These are phyloP conservation scores for Agrochola macilenta DNA, from an alignment of 2,888 invertebrate species.

Conservation along the genomic window DNA sequence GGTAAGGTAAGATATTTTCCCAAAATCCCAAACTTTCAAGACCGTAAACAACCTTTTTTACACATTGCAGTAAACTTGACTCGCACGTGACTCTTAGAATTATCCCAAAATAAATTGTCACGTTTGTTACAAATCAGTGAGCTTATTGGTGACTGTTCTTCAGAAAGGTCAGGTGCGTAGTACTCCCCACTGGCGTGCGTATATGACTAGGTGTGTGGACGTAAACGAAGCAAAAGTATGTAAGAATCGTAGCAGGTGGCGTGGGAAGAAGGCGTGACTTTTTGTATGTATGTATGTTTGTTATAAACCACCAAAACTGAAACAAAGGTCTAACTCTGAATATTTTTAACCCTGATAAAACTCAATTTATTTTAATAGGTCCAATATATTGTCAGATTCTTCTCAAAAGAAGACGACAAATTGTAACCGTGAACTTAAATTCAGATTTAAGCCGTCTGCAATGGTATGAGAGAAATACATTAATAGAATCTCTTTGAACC, in stretches of 20 bases:
- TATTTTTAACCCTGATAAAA: conserved; percentile 1
- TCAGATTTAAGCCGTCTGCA: conserved; percentile 6
- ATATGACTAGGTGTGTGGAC: too few species aligned
- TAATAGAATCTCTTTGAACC: conserved; percentile 41
- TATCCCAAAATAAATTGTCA: conserved; percentile 4
- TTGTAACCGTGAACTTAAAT: conserved; percentile 27
- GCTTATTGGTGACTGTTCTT: too few species aligned
- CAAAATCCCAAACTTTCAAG: conserved; percentile 3
- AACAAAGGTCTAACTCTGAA: neutral
- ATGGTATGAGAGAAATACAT: conserved; percentile 10
- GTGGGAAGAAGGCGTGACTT: too few species aligned
- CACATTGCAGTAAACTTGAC: neutral
- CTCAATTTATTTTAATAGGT: conserved; percentile 28
- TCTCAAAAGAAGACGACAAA: neutral
- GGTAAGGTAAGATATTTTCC: neutral
- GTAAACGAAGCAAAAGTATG: too few species aligned
- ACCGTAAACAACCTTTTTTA: neutral
- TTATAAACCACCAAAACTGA: neutral
- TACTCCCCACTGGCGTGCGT: too few species aligned
- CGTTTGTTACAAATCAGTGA: neutral
- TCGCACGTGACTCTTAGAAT: conserved; percentile 10
- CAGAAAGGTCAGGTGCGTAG: too few species aligned
- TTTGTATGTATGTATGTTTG: too few species aligned
- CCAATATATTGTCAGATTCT: conserved; percentile 10
- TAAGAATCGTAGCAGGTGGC: too few species aligned